Conservation (phyloP, 2,888 invertebrate genomes). For the Tetragonula carbonaria region DNA sequence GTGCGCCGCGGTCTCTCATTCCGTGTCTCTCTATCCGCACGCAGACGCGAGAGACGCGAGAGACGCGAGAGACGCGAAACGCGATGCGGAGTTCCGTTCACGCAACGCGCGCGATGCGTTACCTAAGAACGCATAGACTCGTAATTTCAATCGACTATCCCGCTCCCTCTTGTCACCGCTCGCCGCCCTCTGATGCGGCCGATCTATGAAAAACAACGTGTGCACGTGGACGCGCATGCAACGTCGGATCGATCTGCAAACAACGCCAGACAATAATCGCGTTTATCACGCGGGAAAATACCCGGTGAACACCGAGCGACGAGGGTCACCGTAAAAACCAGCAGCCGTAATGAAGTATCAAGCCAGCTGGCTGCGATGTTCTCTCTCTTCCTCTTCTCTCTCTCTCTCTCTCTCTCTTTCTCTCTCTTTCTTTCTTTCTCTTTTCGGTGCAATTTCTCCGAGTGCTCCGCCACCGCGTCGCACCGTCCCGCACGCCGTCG, state of each 20-base stretch:
- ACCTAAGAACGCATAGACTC: constrained; percentile 72
- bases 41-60: neutral
- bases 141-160: constrained; percentile 58
- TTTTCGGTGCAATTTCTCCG: constrained; percentile 29
- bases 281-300: constrained; percentile 63
- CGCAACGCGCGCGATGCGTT: constrained; percentile 73
- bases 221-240: constrained; percentile 69
- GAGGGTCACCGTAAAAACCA: constrained; percentile 36
- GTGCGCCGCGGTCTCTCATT: neutral
- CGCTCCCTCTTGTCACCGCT: neutral
- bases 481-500: neutral
- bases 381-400: neutral
- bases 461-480: constrained; percentile 5
- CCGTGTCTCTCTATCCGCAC: neutral
- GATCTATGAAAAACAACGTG: constrained; percentile 58
- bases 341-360: constrained; percentile 31
- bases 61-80: neutral
- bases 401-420: neutral
- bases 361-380: constrained; percentile 7
- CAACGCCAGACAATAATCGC: constrained; percentile 66
- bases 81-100: constrained; percentile 55
- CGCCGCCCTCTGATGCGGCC: constrained; percentile 28
- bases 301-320: constrained; percentile 18
- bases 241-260: constrained; percentile 66
- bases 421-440: neutral